Percentiles rank a stretch among this genome's conserved stretches.
phyloP scores from a whole-genome alignment of 1,140 invertebrate genomes.

The Drosophila pseudoananassae region DNA sequence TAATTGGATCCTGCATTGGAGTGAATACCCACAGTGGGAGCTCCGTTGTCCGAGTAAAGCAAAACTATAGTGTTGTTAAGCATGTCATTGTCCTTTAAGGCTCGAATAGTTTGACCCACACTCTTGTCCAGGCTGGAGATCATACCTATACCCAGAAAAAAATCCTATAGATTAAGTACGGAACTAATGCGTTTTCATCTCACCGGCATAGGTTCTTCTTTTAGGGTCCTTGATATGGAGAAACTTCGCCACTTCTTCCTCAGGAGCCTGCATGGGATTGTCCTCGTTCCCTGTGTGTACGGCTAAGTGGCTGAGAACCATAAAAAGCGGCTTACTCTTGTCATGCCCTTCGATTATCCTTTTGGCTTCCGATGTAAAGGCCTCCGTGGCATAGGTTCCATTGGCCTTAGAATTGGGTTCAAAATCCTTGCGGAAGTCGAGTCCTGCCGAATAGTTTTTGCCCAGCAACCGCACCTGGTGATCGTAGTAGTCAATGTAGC shows the following conservation, averaged over 20 bases:
- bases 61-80: constrained; percentile 90
- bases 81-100: constrained; percentile 88
- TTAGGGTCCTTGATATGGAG: constrained; percentile 89
- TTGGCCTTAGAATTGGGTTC: constrained; percentile 85
- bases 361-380: constrained; percentile 90
- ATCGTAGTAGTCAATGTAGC: constrained; percentile 93
- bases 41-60: constrained; percentile 92
- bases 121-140: constrained; percentile 93
- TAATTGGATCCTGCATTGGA: constrained; percentile 93
- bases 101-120: constrained; percentile 90
- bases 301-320: constrained; percentile 92
- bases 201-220: constrained; percentile 92
- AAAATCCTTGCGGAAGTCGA: constrained; percentile 89
- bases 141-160: constrained; percentile 86
- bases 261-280: constrained; percentile 91
- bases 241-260: constrained; percentile 90
- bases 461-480: constrained; percentile 86
- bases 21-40: constrained; percentile 89
- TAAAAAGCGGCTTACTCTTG: constrained; percentile 88
- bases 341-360: constrained; percentile 89
- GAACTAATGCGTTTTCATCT: too few species aligned
- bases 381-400: constrained; percentile 91
- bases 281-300: constrained; percentile 90
- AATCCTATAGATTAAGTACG: neutral
- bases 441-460: constrained; percentile 84